Conservation (phyloP, 1,140 invertebrate genomes). For the Aphis craccivora region DNA sequence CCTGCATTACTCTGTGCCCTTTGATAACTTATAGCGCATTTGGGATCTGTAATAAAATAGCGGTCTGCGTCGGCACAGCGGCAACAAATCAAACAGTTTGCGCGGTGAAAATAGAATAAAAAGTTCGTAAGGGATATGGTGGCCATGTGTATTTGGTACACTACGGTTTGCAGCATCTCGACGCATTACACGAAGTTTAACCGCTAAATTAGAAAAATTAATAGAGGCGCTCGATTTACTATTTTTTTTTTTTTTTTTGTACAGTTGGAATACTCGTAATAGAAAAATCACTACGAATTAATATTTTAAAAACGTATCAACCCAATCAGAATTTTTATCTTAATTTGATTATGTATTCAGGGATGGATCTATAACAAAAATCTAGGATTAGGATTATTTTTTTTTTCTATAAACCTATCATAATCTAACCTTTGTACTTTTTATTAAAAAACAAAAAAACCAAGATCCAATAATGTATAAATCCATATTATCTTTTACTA, state of each 20-base stretch:
- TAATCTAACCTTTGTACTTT: not conserved
- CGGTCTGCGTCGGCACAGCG: not conserved
- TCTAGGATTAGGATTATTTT: not conserved
- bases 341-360: not conserved
- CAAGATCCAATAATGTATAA: not conserved
- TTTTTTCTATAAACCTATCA: too few species aligned
- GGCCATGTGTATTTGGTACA: not conserved
- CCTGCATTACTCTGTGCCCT: too few species aligned
- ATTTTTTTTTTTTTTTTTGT: not conserved
- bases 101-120: not conserved
- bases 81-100: not conserved
- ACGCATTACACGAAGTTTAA: not conserved
- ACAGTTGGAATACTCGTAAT: not conserved
- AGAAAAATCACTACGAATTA: too few species aligned
- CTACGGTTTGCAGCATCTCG: not conserved
- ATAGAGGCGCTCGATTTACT: not conserved
- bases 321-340: not conserved
- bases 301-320: too few species aligned
- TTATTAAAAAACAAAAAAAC: not conserved
- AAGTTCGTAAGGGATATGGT: not conserved
- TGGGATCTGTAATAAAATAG: not conserved
- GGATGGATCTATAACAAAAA: not conserved
- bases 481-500: not conserved
- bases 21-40: not conserved
- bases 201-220: not conserved